Conservation (phyloP, 2,113 vertebrate species). For the Scophthalmus maximus region DNA sequence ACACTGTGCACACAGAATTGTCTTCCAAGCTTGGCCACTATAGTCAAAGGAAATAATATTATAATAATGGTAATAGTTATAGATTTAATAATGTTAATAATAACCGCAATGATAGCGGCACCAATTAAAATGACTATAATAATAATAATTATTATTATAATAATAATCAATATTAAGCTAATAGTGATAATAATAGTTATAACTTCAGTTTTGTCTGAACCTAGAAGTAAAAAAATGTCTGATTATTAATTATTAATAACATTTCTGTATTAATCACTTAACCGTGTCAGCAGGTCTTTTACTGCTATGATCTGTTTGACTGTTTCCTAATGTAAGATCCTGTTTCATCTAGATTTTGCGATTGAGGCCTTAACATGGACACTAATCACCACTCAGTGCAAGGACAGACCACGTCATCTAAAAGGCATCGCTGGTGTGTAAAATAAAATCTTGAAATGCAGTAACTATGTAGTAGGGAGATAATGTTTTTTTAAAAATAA, state of each 20-base stretch:
- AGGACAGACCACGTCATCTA: conserved; percentile 49
- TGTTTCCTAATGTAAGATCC: background rate
- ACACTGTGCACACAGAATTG: background rate
- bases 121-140: background rate
- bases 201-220: background rate
- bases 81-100: too few relatives aligned
- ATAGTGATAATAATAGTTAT: background rate
- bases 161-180: background rate
- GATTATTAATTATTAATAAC: background rate
- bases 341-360: background rate
- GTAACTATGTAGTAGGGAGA: background rate
- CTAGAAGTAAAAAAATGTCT: background rate
- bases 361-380: background rate
- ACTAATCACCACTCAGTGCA: conserved; percentile 1
- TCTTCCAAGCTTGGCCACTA: background rate
- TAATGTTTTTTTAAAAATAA: too few relatives aligned
- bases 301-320: background rate
- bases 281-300: background rate
- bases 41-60: too few relatives aligned
- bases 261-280: background rate
- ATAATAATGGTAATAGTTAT: too few relatives aligned
- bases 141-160: background rate
- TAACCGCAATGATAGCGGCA: too few relatives aligned
- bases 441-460: background rate
- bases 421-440: conserved; percentile 18